Conservation (phyloP, 2,888 invertebrate species). For the Nephrotoma guestfalica region DNA sequence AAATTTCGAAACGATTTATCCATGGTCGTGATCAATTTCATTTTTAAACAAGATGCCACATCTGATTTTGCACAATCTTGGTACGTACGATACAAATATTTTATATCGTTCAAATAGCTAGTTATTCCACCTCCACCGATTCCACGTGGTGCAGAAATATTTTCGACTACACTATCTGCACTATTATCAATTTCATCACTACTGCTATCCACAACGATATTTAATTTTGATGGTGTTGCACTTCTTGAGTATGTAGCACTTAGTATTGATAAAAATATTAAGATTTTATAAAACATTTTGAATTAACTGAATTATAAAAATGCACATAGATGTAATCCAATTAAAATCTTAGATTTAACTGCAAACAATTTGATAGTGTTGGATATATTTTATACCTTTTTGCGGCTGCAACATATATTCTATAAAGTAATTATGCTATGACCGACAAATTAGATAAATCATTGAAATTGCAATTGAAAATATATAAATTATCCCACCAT, state of each 20-base stretch:
- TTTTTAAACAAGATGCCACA: constrained; percentile 57
- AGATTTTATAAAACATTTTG: constrained; percentile 9
- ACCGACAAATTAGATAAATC: neutral
- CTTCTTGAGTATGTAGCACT: constrained; percentile 9
- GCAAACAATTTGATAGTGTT: neutral
- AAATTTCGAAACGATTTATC: constrained; percentile 51
- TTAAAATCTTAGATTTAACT: neutral
- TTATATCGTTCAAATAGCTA: constrained; percentile 45
- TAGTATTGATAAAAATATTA: constrained; percentile 7
- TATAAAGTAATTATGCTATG: neutral
- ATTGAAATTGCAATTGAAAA: neutral
- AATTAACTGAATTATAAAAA: neutral
- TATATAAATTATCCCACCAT: neutral
- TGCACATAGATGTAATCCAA: neutral
- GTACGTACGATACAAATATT: constrained; percentile 62
- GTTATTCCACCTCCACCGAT: neutral
- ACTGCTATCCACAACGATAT: constrained; percentile 5
- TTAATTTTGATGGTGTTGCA: constrained; percentile 4
- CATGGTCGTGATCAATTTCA: constrained; percentile 62
- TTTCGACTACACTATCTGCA: neutral
- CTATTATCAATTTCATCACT: neutral
- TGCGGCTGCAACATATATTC: neutral
- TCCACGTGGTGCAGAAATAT: neutral
- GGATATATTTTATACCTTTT: neutral
- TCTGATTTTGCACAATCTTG: constrained; percentile 62